Evolutionary conservation across 2,113 vertebrate species (phyloP).

Genomic region (Macaca fascicularis): T2T-MFA8v1.1 NC_088379.1:161713501-161714000

Average conservation of each 20-base stretch:
- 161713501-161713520: not conserved
- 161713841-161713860: not conserved
- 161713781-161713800: not conserved
- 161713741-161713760: not conserved
- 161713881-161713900: not conserved
- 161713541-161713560: not conserved
- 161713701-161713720: not conserved
- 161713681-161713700: not conserved
- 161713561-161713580: not conserved
- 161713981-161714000: not conserved
- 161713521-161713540: not conserved
- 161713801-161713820: not conserved
- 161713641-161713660: not conserved
- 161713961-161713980: not conserved
- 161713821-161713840: not conserved
- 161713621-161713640: not conserved
- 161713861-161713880: not conserved
- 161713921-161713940: not conserved
- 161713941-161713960: not conserved
- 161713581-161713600: not conserved
- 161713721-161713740: not conserved
- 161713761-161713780: not conserved
- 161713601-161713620: not conserved
- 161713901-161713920: not conserved
- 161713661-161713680: rapidly evolving